These are phyloP conservation scores for Tinamus major DNA, from an alignment of 2,797 vertebrate genomes.

Conservation along the genomic window DNA sequence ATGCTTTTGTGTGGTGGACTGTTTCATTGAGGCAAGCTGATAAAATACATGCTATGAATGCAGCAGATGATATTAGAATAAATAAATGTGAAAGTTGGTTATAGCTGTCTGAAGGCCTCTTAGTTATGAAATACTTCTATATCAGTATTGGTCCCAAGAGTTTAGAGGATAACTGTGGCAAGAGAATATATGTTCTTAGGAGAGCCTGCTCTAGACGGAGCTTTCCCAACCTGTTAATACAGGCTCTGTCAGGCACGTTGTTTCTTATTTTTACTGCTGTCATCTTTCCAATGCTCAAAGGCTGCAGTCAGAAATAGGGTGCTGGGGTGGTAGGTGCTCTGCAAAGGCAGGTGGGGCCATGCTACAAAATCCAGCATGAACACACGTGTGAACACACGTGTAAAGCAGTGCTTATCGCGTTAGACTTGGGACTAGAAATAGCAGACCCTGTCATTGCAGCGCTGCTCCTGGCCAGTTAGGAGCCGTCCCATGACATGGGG, in stretches of 20 bases:
- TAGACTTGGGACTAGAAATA: background rate
- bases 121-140: slow-evolving; percentile 46
- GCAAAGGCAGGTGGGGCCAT: background rate
- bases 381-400: background rate
- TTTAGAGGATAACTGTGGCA: slow-evolving; percentile 36
- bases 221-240: background rate
- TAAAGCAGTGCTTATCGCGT: background rate
- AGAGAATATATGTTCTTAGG: background rate
- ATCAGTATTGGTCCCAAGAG: slow-evolving; percentile 24
- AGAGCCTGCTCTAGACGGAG: background rate
- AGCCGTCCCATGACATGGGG: accelerated
- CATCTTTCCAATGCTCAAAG: background rate
- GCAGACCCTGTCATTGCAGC: background rate
- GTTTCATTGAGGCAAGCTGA: background rate
- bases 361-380: background rate
- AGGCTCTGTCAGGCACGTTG: background rate
- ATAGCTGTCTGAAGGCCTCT: slow-evolving; percentile 61
- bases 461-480: background rate
- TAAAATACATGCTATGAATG: slow-evolving; percentile 11
- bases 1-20: slow-evolving; percentile 10
- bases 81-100: slow-evolving; percentile 63
- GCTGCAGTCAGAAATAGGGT: background rate
- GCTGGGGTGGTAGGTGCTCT: background rate
- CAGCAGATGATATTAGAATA: slow-evolving; percentile 58
- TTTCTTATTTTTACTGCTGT: slow-evolving; percentile 22